These are phyloP conservation scores for Gymnoscopelus microlampas DNA, from an alignment of 2,797 vertebrate genomes.

Conservation along the genomic window DNA sequence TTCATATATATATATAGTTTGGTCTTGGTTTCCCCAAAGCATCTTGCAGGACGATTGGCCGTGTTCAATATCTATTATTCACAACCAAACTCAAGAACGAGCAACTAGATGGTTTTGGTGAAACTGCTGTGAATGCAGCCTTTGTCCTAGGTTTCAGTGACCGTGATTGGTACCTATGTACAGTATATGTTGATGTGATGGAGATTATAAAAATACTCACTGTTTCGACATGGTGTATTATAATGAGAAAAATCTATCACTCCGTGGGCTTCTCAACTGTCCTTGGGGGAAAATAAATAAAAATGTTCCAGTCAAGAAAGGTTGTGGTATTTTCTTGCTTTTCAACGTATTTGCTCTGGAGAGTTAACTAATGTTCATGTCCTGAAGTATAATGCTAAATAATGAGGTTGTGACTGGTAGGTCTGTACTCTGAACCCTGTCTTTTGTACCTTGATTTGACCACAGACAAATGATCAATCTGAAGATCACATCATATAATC, in stretches of 20 bases:
- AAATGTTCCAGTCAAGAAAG: conserved; percentile 52
- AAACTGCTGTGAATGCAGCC: conserved; percentile 38
- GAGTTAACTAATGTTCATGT: no score
- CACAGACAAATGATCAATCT: no score
- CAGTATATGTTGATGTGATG: conserved; percentile 75
- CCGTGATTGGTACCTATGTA: conserved; percentile 71
- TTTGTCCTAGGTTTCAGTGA: conserved; percentile 59
- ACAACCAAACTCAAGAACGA: conserved; percentile 8
- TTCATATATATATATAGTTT: conserved; percentile 1
- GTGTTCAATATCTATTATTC: conserved; percentile 17
- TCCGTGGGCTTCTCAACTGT: conserved; percentile 74
- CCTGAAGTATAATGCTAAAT: no score
- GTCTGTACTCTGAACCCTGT: no score
- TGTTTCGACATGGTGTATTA: conserved; percentile 74
- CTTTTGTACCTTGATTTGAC: no score
- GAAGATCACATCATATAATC: no score
- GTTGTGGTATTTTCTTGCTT: background rate
- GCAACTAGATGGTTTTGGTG: conserved; percentile 21
- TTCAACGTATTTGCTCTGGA: background rate
- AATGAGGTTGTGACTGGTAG: no score
- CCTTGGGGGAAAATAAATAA: conserved; percentile 73
- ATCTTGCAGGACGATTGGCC: conserved; percentile 9
- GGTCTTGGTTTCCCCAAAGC: conserved; percentile 37
- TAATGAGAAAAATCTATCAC: conserved; percentile 56
- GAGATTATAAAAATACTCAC: conserved; percentile 60